Base-by-base conservation (phyloP, 2,797 vertebrate genomes). In the Sardinella longiceps region DNA sequence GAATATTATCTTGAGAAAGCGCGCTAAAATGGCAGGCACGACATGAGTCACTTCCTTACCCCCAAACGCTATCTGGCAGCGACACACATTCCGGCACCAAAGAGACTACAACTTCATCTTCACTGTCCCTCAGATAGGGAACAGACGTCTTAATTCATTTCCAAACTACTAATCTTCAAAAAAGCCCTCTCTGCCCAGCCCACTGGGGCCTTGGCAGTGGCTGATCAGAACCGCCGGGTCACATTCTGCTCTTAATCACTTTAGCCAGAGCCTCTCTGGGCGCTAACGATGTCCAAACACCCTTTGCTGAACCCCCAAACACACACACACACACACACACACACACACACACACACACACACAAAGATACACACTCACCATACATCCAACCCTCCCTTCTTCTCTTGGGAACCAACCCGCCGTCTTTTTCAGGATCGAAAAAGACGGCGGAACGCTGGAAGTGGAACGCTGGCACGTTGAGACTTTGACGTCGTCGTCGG, bases 241-340 rank as follows among this genome's bases (percentile, higher is more conserved):
- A 77, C 37, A 23, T 77, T 77, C 70, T 77, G 70, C 70, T 43
- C 7, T 77, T 77, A 77, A 77, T 77, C 70, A 77, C 70, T 77
- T 43, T 43, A 77, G 70, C 70, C 20, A 39, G 37, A 20, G 70
- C 18, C 70, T 43, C 70, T 23, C 37, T 37, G 70, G 70, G 33
- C 37, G 18, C 37, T 4, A 3, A 18, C 4, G 14, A 37, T 37
- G 66, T 74, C 66, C 66, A 74, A 74, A 74, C 30, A 77, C 33
- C 70, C 37, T 77, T 43, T 77, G 70, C 37, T 77, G 37, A 77
- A 43, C 28, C 30, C 28, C 63, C 14, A 15, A 3, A 37, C 14
- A 18, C 14, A 15, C 30, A 74, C 51, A 53, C 51, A 53, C 51
- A 53, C 48, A 14, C 48, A 50, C 14, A 50, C 9, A 28, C 28